phyloP scores from a whole-genome alignment of 2,797 vertebrate genomes.

The Micropoecilia bifurca region DNA sequence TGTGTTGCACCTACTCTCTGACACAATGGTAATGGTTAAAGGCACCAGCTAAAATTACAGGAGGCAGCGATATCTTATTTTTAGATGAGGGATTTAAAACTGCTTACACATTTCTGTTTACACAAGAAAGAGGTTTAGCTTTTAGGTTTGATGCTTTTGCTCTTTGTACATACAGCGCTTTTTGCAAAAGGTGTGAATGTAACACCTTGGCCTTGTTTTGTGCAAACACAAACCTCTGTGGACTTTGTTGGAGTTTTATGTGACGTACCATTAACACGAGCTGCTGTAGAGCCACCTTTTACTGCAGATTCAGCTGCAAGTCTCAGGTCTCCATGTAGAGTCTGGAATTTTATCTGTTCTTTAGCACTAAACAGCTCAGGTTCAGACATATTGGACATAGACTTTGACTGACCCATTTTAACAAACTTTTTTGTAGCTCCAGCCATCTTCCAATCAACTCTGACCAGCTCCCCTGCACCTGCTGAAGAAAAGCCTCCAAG shows the following conservation, averaged over 20 bases:
- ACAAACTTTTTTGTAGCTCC: neutral
- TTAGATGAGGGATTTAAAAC: constrained; percentile 3
- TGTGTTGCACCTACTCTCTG: neutral
- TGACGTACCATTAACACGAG: neutral
- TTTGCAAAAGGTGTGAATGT: neutral
- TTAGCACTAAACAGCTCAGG: neutral
- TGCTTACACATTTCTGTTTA: neutral
- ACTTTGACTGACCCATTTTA: neutral
- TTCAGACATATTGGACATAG: neutral
- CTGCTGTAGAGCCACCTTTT: neutral
- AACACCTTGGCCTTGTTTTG: neutral
- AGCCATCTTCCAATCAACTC: neutral
- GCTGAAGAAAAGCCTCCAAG: neutral
- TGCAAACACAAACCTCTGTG: neutral
- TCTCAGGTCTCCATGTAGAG: neutral
- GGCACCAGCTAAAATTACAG: neutral
- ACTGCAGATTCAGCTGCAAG: neutral
- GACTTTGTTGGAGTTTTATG: neutral
- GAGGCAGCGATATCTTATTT: neutral
- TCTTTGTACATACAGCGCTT: neutral
- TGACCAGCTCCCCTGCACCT: neutral
- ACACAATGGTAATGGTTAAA: constrained; percentile 7
- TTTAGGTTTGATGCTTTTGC: neutral
- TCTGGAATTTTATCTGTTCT: neutral
- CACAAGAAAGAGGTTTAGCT: too few species aligned